phyloP scores from a whole-genome alignment of 2,113 vertebrate genomes.

The Gadus chalcogrammus region DNA sequence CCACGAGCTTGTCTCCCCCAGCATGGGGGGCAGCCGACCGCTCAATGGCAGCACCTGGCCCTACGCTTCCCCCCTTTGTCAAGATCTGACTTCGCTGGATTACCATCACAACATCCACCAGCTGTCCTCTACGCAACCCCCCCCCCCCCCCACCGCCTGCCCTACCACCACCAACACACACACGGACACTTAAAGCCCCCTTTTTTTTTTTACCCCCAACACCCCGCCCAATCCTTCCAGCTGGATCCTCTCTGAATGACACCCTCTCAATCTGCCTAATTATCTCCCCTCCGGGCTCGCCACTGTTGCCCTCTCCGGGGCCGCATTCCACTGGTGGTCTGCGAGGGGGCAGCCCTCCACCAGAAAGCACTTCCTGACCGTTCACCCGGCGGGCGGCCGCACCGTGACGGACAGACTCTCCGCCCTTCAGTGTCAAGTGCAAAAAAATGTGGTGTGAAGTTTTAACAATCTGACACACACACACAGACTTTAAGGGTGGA shows the following conservation, averaged over 20 bases:
- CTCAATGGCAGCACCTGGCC: conserved; percentile 83
- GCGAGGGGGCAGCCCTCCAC: conserved; percentile 50
- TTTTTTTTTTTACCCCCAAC: conserved; percentile 9
- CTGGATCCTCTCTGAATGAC: conserved; percentile 76
- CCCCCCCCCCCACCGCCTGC: conserved; percentile 28
- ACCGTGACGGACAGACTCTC: conserved; percentile 38
- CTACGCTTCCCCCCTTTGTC: conserved; percentile 73
- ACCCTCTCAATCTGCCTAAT: conserved; percentile 79
- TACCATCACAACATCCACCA: conserved; percentile 86
- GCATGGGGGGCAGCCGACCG: conserved; percentile 70
- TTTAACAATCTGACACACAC: conserved; percentile 1
- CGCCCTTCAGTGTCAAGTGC: conserved; percentile 64
- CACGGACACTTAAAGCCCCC: conserved; percentile 3
- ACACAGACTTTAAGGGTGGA: neutral
- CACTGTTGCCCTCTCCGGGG: conserved; percentile 40
- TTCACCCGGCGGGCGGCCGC: conserved; percentile 50
- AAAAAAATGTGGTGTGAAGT: conserved; percentile 22
- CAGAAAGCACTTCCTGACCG: conserved; percentile 62
- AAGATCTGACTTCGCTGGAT: conserved; percentile 78
- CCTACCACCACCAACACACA: conserved; percentile 29
- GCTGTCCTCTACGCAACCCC: conserved; percentile 68
- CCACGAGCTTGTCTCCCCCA: conserved; percentile 72
- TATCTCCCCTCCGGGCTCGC: conserved; percentile 66
- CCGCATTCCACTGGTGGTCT: conserved; percentile 48
- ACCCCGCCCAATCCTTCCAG: conserved; percentile 67